Percentiles rank a stretch among this genome's conserved stretches.
phyloP scores from a whole-genome alignment of 2,888 invertebrate species.

The Aphodius sticticus region DNA sequence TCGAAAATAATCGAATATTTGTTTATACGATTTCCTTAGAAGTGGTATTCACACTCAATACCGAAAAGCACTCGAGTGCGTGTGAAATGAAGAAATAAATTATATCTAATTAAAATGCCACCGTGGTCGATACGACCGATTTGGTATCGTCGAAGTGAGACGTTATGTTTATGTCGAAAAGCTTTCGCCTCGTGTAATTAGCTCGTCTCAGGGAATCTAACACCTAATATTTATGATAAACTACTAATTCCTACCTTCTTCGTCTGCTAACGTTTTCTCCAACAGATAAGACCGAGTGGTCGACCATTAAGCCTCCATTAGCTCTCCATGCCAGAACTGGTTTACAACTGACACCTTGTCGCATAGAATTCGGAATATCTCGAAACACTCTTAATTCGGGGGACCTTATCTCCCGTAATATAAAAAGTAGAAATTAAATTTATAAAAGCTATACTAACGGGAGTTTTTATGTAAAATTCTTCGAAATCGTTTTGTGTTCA shows the following conservation, averaged over 20 bases:
- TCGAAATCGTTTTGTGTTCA: too few species aligned
- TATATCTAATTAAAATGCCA: slow-evolving; percentile 24
- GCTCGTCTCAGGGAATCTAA: slow-evolving; percentile 19
- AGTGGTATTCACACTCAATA: too few species aligned
- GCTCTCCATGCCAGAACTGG: slow-evolving; percentile 8
- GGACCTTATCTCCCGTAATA: neutral
- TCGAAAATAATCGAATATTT: too few species aligned
- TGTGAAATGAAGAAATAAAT: slow-evolving; percentile 23
- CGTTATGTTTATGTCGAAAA: slow-evolving; percentile 37
- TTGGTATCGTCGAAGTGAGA: slow-evolving; percentile 26
- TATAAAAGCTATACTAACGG: neutral
- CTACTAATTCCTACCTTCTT: slow-evolving; percentile 11
- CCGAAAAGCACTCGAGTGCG: neutral
- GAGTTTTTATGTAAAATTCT: neutral
- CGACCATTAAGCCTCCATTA: slow-evolving; percentile 20
- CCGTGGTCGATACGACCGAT: slow-evolving; percentile 25
- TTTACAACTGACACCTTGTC: slow-evolving; percentile 13
- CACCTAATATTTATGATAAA: slow-evolving; percentile 19
- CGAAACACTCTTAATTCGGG: neutral
- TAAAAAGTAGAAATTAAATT: neutral
- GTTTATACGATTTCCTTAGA: too few species aligned
- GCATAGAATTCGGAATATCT: neutral
- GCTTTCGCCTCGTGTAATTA: slow-evolving; percentile 36
- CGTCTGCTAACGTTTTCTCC: neutral
- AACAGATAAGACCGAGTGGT: neutral